A percentile compares a stretch with the other conserved stretches of the same genome.
These are phyloP conservation scores for Schizopygopsis malacanthus DNA, from an alignment of 2,797 vertebrate genomes.

Conservation along the genomic window DNA sequence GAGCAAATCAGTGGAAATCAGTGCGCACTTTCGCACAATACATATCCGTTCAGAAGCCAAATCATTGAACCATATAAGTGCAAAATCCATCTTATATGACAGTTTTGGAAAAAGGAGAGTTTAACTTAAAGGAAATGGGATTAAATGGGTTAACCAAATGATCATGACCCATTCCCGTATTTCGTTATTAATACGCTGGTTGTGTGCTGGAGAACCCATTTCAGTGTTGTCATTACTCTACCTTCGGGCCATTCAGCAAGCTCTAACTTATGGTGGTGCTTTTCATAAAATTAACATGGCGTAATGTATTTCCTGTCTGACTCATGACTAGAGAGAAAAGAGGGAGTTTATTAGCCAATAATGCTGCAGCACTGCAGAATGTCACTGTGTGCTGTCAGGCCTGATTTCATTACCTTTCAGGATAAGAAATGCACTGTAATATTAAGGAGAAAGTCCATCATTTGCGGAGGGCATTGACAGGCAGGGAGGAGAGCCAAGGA, in stretches of 20 bases:
- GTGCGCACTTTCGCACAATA: neutral
- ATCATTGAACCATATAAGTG: conserved; percentile 64
- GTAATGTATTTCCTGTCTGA: conserved; percentile 64
- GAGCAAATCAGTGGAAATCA: neutral
- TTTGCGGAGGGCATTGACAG: conserved; percentile 59
- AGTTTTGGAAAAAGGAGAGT: conserved; percentile 69
- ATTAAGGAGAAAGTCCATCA: conserved; percentile 55
- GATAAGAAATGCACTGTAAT: conserved; percentile 59
- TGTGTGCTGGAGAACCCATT: conserved; percentile 24
- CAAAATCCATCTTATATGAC: conserved; percentile 72
- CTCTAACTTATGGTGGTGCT: conserved; percentile 48
- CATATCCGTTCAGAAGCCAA: conserved; percentile 24
- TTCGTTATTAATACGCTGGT: conserved; percentile 59
- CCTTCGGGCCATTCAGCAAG: conserved; percentile 49
- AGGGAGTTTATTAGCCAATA: conserved; percentile 62
- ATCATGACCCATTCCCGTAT: conserved; percentile 74
- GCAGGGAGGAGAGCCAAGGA: conserved; percentile 41
- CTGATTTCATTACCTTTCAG: conserved; percentile 64
- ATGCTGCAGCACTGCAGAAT: conserved; percentile 60
- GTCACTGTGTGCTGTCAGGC: conserved; percentile 63
- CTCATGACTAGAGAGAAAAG: conserved; percentile 49
- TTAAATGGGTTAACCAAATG: conserved; percentile 73
- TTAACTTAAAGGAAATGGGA: conserved; percentile 67
- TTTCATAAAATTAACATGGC: conserved; percentile 57
- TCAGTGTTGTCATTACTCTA: conserved; percentile 32